phyloP scores from a whole-genome alignment of 2,888 invertebrate species.

The Cartodere bifasciata region DNA sequence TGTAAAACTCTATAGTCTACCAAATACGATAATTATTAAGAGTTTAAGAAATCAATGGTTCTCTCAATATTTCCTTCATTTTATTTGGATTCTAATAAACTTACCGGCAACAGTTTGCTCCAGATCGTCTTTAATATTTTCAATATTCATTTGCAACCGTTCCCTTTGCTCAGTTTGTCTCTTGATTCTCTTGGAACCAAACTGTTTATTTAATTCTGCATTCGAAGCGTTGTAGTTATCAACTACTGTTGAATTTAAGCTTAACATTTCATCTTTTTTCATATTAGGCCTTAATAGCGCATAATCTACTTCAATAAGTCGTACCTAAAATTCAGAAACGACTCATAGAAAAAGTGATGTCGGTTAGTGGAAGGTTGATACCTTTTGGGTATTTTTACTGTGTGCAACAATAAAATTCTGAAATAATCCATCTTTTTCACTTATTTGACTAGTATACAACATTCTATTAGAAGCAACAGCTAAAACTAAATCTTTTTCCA shows the following conservation, averaged over 20 bases:
- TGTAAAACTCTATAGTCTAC: too few species aligned
- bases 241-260: slow-evolving; percentile 12
- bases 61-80: too few species aligned
- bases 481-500: slow-evolving; percentile 16
- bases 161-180: slow-evolving; percentile 46
- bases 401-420: slow-evolving; percentile 24
- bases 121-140: slow-evolving; percentile 44
- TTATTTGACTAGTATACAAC: slow-evolving; percentile 21
- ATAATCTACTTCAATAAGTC: slow-evolving; percentile 18
- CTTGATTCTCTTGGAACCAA: slow-evolving; percentile 51
- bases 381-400: slow-evolving; percentile 24
- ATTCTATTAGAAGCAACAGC: slow-evolving; percentile 21
- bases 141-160: slow-evolving; percentile 43
- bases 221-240: slow-evolving; percentile 14
- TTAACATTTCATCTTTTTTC: slow-evolving; percentile 11
- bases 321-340: slow-evolving; percentile 17
- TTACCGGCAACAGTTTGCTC: slow-evolving; percentile 41
- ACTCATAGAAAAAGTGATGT: slow-evolving; percentile 5
- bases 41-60: too few species aligned
- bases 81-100: slow-evolving; percentile 4
- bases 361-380: slow-evolving; percentile 11
- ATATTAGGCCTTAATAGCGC: slow-evolving; percentile 18
- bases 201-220: slow-evolving; percentile 43
- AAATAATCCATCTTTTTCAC: slow-evolving; percentile 19
- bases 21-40: too few species aligned